These are phyloP conservation scores for Scotopteryx bipunctaria DNA, from an alignment of 2,888 invertebrate genomes.

Conservation along the genomic window DNA sequence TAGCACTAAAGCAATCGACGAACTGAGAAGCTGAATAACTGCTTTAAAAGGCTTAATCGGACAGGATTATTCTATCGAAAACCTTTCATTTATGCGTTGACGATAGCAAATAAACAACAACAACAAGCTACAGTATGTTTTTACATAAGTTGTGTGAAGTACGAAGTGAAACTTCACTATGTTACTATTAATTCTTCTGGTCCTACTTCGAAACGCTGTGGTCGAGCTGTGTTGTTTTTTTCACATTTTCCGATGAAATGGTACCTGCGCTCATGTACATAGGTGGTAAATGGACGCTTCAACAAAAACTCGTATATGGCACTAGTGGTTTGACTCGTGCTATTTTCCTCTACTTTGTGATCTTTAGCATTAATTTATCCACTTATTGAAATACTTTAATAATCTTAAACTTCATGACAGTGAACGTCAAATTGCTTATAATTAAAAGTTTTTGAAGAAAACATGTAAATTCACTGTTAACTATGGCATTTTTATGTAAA, in stretches of 20 bases:
- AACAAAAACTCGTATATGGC: constrained; percentile 49
- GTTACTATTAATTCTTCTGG: constrained; percentile 25
- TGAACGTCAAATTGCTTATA: not conserved
- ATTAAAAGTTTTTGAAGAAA: not conserved
- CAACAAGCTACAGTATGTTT: too few species aligned
- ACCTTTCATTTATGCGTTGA: too few species aligned
- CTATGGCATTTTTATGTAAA: not conserved
- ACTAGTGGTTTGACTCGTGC: constrained; percentile 23
- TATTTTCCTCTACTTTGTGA: constrained; percentile 19
- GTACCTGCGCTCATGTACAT: constrained; percentile 47
- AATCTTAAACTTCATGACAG: not conserved
- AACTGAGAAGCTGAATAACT: not conserved
- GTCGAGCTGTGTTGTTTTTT: constrained; percentile 73
- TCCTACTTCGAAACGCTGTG: constrained; percentile 71
- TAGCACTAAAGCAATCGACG: not conserved
- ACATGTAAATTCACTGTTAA: not conserved
- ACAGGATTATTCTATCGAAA: too few species aligned
- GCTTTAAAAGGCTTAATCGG: too few species aligned
- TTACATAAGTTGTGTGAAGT: too few species aligned
- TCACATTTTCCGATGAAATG: constrained; percentile 79
- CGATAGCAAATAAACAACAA: too few species aligned
- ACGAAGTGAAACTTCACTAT: not conserved
- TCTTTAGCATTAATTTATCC: constrained; percentile 5
- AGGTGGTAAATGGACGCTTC: constrained; percentile 45
- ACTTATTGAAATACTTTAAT: too few species aligned